Conservation (phyloP, 2,113 vertebrate genomes). For the Gulo gulo region DNA sequence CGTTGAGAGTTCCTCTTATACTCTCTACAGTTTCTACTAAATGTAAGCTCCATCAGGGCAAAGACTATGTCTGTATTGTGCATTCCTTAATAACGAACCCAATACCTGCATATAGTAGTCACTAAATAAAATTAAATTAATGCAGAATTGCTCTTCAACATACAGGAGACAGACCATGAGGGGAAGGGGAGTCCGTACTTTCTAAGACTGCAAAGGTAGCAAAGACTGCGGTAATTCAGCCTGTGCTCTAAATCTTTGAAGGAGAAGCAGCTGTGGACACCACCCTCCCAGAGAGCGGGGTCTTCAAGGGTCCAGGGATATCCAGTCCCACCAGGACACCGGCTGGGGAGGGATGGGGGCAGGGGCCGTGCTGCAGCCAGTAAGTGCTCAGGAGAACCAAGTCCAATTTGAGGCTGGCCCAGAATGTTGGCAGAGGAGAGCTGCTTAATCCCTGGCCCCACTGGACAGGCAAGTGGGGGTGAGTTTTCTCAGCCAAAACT, state of each 20-base stretch:
- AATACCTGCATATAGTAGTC: neutral
- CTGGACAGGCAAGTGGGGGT: neutral
- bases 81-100: neutral
- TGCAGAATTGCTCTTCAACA: neutral
- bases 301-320: neutral
- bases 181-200: neutral
- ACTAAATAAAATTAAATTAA: neutral
- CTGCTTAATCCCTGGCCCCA: neutral
- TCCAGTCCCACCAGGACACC: neutral
- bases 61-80: neutral
- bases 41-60: neutral
- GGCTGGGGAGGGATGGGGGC: neutral
- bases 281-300: neutral
- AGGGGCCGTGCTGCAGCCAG: neutral
- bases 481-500: neutral
- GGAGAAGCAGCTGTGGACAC: neutral
- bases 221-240: neutral
- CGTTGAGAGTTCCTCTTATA: neutral
- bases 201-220: neutral
- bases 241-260: neutral
- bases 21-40: neutral
- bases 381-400: neutral
- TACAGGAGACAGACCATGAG: neutral
- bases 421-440: neutral
- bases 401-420: neutral